Evolutionary conservation across 2,113 vertebrate genomes (phyloP).

Genomic region (Eulemur rufifrons): DNA sequence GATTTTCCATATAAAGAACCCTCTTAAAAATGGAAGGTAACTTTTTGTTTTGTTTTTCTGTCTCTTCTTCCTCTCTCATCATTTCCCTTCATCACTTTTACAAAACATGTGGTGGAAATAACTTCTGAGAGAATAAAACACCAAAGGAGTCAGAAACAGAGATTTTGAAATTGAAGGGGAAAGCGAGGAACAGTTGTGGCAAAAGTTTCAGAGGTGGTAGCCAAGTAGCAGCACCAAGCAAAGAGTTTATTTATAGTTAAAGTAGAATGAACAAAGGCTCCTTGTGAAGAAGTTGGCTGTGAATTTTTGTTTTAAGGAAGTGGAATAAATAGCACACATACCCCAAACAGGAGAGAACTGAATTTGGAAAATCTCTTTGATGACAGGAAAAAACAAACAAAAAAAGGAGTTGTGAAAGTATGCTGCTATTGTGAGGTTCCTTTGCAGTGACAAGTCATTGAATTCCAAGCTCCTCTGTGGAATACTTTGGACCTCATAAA

Average conservation of each 20-base stretch:
- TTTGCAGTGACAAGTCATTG: not conserved
- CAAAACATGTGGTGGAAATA: conserved; percentile 22
- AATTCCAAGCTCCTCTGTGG: not conserved
- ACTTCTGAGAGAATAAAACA: conserved; percentile 75
- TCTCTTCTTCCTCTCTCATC: conserved; percentile 50
- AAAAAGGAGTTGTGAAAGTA: conserved; percentile 31
- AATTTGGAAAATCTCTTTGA: conserved; percentile 55
- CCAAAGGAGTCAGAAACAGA: conserved; percentile 46
- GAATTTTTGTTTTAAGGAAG: conserved; percentile 37
- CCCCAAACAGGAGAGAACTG: not conserved
- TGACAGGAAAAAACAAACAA: not conserved
- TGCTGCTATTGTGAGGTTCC: not conserved
- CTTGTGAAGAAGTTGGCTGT: conserved; percentile 34
- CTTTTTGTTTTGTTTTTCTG: conserved; percentile 56
- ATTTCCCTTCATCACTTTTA: conserved; percentile 58
- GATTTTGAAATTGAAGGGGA: not conserved
- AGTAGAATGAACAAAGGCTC: not conserved
- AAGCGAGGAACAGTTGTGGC: not conserved
- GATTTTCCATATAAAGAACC: not conserved
- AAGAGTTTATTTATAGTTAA: not conserved
- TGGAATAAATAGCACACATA: conserved; percentile 7
- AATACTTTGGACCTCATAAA: not conserved
- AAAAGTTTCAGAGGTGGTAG: not conserved
- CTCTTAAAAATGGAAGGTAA: conserved; percentile 59
- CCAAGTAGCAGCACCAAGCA: not conserved